Percentiles rank a stretch among this genome's conserved stretches.
Evolutionary conservation across 1,140 invertebrate species (phyloP).

Genomic region (Olivierus martensii): DNA sequence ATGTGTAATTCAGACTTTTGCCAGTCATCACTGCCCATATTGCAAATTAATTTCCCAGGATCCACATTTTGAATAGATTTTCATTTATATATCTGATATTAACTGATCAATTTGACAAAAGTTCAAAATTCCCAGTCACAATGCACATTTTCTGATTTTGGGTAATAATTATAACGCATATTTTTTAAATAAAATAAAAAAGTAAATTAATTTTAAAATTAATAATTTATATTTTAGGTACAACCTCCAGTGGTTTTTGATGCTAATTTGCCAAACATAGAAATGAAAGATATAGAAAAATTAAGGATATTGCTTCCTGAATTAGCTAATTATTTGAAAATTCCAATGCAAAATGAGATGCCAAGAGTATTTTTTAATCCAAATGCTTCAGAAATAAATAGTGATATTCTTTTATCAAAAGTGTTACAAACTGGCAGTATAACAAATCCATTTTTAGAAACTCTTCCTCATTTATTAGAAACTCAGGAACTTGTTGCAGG

Average conservation of each 20-base stretch:
- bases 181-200: too few species aligned
- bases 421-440: neutral
- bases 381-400: neutral
- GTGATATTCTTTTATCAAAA: neutral
- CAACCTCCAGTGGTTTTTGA: conserved; percentile 25
- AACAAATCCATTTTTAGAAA: neutral
- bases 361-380: neutral
- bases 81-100: too few species aligned
- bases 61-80: too few species aligned
- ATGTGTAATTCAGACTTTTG: too few species aligned
- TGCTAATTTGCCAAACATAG: conserved; percentile 33
- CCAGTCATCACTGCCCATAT: too few species aligned
- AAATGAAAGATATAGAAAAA: conserved; percentile 48
- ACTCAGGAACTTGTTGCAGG: neutral
- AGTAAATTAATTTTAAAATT: neutral
- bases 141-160: too few species aligned
- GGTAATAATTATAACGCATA: too few species aligned
- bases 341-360: neutral
- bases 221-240: conserved; percentile 5
- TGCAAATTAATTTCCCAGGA: too few species aligned
- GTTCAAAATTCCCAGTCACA: too few species aligned
- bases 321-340: neutral
- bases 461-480: neutral
- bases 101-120: too few species aligned
- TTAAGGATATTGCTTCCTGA: conserved; percentile 31